Conservation (phyloP, 2,113 vertebrate species). For the Nannobrachium achirus region DNA sequence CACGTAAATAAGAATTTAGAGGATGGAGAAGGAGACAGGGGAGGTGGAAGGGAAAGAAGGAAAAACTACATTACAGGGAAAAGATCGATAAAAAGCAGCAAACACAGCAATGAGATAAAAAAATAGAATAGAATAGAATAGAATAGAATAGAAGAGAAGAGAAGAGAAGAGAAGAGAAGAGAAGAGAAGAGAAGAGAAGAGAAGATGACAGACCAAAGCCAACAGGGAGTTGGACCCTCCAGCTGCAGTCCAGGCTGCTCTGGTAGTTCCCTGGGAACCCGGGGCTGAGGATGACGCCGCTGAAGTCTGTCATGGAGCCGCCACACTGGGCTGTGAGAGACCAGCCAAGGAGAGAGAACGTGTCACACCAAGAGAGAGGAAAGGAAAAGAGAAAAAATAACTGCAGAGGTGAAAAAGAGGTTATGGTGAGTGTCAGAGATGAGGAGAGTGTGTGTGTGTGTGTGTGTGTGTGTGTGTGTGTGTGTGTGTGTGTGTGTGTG, state of each 20-base stretch:
- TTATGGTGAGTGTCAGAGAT: slow-evolving; percentile 3
- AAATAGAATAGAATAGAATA: background rate
- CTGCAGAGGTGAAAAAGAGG: background rate
- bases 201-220: slow-evolving; percentile 87
- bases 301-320: slow-evolving; percentile 90
- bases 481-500: slow-evolving; percentile 1
- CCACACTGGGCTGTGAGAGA: slow-evolving; percentile 91
- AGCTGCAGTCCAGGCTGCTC: slow-evolving; percentile 95
- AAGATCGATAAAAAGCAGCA: slow-evolving; percentile 5
- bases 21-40: background rate
- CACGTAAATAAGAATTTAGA: no score
- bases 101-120: background rate
- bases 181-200: background rate
- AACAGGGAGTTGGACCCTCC: slow-evolving; percentile 92
- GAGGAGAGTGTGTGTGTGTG: slow-evolving; percentile 6
- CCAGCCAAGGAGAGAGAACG: slow-evolving; percentile 66
- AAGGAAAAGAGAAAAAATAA: slow-evolving; percentile 51
- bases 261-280: slow-evolving; percentile 98
- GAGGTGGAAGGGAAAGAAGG: background rate
- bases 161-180: background rate
- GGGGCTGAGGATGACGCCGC: slow-evolving; percentile 93
- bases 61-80: background rate
- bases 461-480: background rate
- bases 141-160: background rate
- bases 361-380: slow-evolving; percentile 49